A percentile compares a stretch with the other conserved stretches of the same genome.
Evolutionary conservation across 2,113 vertebrate species (phyloP).

Genomic region (Actenoides lindsayi): DNA sequence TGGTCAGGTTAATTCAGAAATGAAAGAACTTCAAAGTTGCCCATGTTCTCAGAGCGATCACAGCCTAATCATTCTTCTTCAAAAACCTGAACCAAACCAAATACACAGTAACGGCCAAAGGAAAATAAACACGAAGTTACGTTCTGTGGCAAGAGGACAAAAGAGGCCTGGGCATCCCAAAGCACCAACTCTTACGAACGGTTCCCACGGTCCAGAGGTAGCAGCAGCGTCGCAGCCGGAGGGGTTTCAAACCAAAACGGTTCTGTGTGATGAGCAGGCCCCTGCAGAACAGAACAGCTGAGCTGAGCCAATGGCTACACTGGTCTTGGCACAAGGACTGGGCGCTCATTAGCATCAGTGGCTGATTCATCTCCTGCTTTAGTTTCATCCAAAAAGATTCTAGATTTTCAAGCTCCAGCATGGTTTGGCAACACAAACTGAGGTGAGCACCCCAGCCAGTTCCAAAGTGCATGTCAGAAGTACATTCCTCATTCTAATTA

Average conservation of each 20-base stretch:
- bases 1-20: background rate
- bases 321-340: background rate
- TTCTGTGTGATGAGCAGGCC: background rate
- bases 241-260: background rate
- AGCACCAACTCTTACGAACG: background rate
- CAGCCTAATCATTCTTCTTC: background rate
- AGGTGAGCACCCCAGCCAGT: background rate
- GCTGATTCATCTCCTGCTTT: background rate
- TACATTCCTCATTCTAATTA: background rate
- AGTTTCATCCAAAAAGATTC: background rate
- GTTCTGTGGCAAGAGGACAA: background rate
- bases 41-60: rapidly evolving
- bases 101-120: background rate
- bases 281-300: background rate
- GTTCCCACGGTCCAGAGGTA: background rate
- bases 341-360: no score
- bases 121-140: background rate
- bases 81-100: background rate
- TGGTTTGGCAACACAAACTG: rapidly evolving
- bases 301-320: background rate
- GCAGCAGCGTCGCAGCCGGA: rapidly evolving
- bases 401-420: background rate
- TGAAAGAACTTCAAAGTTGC: background rate
- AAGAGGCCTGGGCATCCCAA: background rate
- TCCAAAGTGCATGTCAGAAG: background rate